Base-by-base conservation (phyloP, 2,113 vertebrate species). In the Pseudonaja textilis region DNA sequence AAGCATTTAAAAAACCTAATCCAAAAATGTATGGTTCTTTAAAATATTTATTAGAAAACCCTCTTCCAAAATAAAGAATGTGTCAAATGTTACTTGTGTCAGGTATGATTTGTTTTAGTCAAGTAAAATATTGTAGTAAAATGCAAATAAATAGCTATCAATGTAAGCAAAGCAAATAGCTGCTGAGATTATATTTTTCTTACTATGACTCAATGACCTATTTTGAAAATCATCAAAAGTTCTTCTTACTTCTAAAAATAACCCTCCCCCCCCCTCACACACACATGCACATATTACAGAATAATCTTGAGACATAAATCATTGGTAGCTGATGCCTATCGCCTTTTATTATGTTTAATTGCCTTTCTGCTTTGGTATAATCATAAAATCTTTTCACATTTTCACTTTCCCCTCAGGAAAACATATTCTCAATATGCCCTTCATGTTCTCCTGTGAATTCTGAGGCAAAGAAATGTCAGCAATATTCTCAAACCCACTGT, bases 371-470 rank as follows among this genome's bases (percentile, higher is more conserved):
- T 93, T 90, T 93, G 45, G 39, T 91, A 93, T 88, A 96, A 95
- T 95, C 93, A 94, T 92, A 93, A 90, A 94, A 69, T 42, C 91
- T 95, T 96, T 96, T 96, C 96, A 96, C 85, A 94, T 97, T 94
- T 93, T 94, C 92, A 56, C 55, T 95, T 94, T 26, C 4, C 91
- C 94, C 69, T 12, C 47, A 94, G 91, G 85, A 93, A 95, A 95
- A 95, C 47, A 23, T 92, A 93, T 93, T 85, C 90, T 95, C 93
- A 85, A 93, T 95, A 85, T 95, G 95, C 95, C 96, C 96, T 97
- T 97, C 94, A 96, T 20, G 11, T 95, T 47, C 91, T 93, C 95
- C 94, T 95, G 89, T 95, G 94, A 96, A 87, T 88, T 86, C 61
- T 87, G 56, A 95, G 93, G 89, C 89, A 92, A 95, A 90, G 93